Base-by-base conservation (phyloP, 2,888 invertebrate genomes). In the Drosophila recens region DNA sequence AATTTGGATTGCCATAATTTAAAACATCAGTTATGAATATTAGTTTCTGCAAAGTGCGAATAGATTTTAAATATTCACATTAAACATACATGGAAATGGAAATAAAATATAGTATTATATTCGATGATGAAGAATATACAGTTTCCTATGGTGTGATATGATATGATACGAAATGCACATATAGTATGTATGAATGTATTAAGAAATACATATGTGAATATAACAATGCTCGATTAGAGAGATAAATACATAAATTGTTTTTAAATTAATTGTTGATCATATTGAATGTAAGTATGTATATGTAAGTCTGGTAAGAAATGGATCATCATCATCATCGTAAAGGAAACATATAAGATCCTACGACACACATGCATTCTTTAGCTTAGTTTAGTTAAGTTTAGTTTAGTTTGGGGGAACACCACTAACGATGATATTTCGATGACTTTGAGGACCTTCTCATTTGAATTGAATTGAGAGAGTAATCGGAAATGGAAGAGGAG, bases 311-410 rank as follows among this genome's bases (percentile, higher is more conserved):
- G 15, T 11, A 15, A n/a, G 40, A 53, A 33, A 34, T 54, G 10
- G 13, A 49, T 45, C 13, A 46, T 27, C 13, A 46, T 30, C 27
- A 46, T 27, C 13, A 46, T 45, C 13, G 8, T n/a, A 17, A n/a
- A 34, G 43, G n/a, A 54, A 43, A 33, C 42, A 42, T 13, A 33
- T 17, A 43, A 23, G 34, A 43, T 56, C 56, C 33, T 45, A 56
- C 33, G 30, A 43, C 54, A 54, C 20, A 57, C 56, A 57, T 57
- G 56, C 56, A 57, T 57, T 51, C 23, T 36, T 36, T 36, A 40
- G 4, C 4, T 23, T 23, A 23, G 23, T 23, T 23, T 23, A 23
- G 4, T 23, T 27, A 5, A 27, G 23, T 5, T 27, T 23, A 23
- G 4, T 23, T 27, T 27, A 27, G 23, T 5, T 27, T 27, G 6